Conservation (phyloP, 64 coral and sea anemone species). For the Porites lutea region DNA sequence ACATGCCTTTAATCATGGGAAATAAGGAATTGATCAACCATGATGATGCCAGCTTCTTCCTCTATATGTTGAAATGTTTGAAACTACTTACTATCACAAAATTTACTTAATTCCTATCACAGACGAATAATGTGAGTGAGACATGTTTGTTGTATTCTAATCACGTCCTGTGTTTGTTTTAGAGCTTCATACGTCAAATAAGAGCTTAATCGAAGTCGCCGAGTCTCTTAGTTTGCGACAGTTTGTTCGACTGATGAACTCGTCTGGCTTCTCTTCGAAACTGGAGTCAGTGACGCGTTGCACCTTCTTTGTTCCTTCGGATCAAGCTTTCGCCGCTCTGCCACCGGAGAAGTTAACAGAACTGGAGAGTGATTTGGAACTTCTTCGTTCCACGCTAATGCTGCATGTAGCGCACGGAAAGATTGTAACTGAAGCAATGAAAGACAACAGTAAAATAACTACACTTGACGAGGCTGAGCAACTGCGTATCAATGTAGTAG, state of each 20-base stretch:
- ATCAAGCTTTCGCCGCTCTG: slow-evolving; percentile 71
- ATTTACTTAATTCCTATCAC: too few species aligned
- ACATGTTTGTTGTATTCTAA: too few species aligned
- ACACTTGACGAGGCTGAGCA: slow-evolving; percentile 55
- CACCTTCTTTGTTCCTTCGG: slow-evolving; percentile 46
- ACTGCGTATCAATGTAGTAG: slow-evolving; percentile 63
- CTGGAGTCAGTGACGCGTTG: slow-evolving; percentile 36
- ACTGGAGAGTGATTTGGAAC: slow-evolving; percentile 22
- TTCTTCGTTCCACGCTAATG: slow-evolving; percentile 54
- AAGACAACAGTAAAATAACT: slow-evolving; percentile 55
- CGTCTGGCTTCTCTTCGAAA: slow-evolving; percentile 35
- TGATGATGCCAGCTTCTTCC: too few species aligned
- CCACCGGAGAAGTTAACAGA: slow-evolving; percentile 38
- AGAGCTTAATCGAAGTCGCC: slow-evolving; percentile 75
- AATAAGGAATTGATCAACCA: too few species aligned
- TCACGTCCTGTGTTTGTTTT: not conserved
- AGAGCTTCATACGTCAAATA: slow-evolving; percentile 72
- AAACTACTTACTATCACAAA: too few species aligned
- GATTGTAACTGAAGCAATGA: slow-evolving; percentile 54
- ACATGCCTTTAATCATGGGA: too few species aligned
- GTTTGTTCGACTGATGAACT: slow-evolving; percentile 68
- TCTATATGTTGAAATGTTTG: too few species aligned
- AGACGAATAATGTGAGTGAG: too few species aligned
- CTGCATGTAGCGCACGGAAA: slow-evolving; percentile 58
- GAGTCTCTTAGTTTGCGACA: slow-evolving; percentile 57